Evolutionary conservation across 1,140 invertebrate species (phyloP).

Genomic region (Pentalonia nigronervosa): DNA sequence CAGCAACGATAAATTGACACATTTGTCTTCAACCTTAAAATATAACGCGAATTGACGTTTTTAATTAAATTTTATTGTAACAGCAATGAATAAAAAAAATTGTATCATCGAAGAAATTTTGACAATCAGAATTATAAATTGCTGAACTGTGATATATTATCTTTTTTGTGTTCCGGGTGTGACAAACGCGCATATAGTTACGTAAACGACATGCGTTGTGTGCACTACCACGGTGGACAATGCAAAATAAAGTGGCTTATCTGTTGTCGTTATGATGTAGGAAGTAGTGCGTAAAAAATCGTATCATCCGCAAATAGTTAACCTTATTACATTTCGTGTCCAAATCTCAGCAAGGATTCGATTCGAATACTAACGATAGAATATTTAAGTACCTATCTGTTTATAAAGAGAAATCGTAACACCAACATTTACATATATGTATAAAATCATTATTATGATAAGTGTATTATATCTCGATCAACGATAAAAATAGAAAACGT

Average conservation of each 20-base stretch:
- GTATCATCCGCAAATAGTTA: constrained; percentile 32
- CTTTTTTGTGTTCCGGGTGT: background rate
- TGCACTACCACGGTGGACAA: background rate
- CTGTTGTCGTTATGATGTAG: background rate
- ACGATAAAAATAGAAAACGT: background rate
- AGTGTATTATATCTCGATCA: background rate
- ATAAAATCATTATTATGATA: constrained; percentile 12
- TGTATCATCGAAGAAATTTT: background rate
- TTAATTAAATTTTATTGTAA: background rate
- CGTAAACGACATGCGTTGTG: background rate
- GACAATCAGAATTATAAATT: background rate
- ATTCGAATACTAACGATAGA: background rate
- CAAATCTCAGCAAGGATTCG: background rate
- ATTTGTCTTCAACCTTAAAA: background rate
- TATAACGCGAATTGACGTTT: background rate
- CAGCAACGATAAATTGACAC: background rate
- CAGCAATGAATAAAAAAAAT: background rate
- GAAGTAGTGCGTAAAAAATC: constrained; percentile 50
- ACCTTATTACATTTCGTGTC: background rate
- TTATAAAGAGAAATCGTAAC: constrained; percentile 44
- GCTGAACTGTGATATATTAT: background rate
- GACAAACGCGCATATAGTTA: background rate
- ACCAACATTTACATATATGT: background rate
- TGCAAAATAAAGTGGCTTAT: constrained; percentile 29
- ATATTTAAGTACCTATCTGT: background rate